A percentile compares a stretch with the other conserved stretches of the same genome.
Evolutionary conservation across 2,113 vertebrate genomes (phyloP).

Genomic region (Heteronetta atricapilla): DNA sequence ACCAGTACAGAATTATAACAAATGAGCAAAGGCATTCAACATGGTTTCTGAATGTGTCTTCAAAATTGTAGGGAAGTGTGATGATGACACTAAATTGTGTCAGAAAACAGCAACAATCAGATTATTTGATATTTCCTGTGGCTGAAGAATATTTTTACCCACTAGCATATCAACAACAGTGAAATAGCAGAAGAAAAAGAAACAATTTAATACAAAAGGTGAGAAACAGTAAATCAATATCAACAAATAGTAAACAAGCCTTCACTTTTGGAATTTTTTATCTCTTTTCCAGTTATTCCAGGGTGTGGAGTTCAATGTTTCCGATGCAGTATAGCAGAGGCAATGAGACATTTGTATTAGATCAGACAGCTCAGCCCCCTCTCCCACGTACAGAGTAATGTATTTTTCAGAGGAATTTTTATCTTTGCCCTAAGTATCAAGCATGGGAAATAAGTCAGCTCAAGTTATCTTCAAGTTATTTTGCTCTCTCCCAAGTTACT

Average conservation of each 20-base stretch:
- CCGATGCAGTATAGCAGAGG: background rate
- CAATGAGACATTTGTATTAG: background rate
- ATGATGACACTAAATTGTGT: background rate
- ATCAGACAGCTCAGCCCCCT: background rate
- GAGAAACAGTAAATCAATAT: background rate
- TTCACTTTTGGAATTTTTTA: background rate
- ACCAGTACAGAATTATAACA: background rate
- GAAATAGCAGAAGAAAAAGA: background rate
- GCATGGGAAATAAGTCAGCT: background rate
- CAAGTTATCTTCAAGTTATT: background rate
- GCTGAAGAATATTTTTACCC: background rate
- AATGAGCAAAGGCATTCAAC: background rate
- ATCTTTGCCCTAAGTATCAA: background rate
- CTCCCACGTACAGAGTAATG: background rate
- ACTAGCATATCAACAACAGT: background rate
- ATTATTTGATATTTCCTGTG: background rate
- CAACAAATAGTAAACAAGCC: background rate
- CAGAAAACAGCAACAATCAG: background rate
- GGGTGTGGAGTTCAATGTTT: fast-evolving
- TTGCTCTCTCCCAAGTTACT: background rate
- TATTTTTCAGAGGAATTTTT: background rate
- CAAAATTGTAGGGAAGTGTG: background rate
- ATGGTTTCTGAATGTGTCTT: background rate
- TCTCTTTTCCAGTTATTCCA: background rate
- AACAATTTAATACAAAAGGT: background rate